A percentile compares a stretch with the other conserved stretches of the same genome.
Evolutionary conservation across 2,113 vertebrate genomes (phyloP).

Genomic region (Bambusicola thoracicus): DNA sequence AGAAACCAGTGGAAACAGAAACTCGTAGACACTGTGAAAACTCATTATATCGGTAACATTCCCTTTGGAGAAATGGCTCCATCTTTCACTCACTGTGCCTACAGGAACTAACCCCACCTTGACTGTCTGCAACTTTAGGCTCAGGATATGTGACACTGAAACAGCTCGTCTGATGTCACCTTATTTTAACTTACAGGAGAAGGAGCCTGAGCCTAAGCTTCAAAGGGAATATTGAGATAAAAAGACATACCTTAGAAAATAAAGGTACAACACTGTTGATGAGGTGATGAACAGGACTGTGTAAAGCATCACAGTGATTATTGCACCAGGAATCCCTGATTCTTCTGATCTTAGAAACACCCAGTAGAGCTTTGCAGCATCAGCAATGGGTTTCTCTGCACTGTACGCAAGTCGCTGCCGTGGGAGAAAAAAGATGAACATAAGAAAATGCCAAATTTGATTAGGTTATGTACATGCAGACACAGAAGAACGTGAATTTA

Average conservation of each 20-base stretch:
- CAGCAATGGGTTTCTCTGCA: slow-evolving; percentile 84
- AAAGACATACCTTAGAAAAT: slow-evolving; percentile 87
- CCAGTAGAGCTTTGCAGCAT: slow-evolving; percentile 94
- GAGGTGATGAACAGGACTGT: slow-evolving; percentile 83
- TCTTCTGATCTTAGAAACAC: slow-evolving; percentile 81
- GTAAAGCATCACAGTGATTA: slow-evolving; percentile 88
- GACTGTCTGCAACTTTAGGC: neutral
- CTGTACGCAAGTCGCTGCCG: slow-evolving; percentile 81
- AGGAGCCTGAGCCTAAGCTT: neutral
- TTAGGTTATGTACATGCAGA: neutral
- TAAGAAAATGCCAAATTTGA: neutral
- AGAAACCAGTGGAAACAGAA: neutral
- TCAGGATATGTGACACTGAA: neutral
- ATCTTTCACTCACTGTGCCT: neutral
- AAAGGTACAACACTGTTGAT: slow-evolving; percentile 81
- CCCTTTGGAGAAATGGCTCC: neutral
- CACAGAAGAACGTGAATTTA: neutral
- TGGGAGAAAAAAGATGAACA: neutral
- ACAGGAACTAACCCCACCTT: neutral
- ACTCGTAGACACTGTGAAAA: neutral
- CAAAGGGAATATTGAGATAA: neutral
- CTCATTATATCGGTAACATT: neutral
- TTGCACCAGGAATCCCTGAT: slow-evolving; percentile 81
- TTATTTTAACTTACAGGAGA: neutral
- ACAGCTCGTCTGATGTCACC: neutral